Percentiles rank a stretch among this genome's conserved stretches.
Conservation (phyloP, 2,888 invertebrate species). For the Drosophila pseudotalamancana region DNA sequence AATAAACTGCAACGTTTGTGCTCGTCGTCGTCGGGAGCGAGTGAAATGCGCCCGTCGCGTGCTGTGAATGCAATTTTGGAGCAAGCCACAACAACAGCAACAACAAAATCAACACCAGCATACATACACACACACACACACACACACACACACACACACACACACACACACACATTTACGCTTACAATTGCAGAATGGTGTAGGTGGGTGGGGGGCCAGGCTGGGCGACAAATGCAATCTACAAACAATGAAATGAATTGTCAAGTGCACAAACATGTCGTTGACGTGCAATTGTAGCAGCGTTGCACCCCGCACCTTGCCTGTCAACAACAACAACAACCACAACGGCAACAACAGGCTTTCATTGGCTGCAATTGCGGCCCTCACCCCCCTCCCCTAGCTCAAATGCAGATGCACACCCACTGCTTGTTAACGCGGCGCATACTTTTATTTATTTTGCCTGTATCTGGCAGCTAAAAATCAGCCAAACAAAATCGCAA, state of each 20-base stretch:
- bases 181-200: conserved; percentile 45
- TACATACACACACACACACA: conserved; percentile 12
- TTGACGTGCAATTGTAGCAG: conserved; percentile 73
- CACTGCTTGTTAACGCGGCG: conserved; percentile 39
- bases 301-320: neutral
- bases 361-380: conserved; percentile 60
- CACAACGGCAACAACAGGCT: conserved; percentile 39
- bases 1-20: conserved; percentile 74
- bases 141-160: conserved; percentile 8
- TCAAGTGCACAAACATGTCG: conserved; percentile 80
- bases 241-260: conserved; percentile 81
- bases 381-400: neutral
- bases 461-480: conserved; percentile 65
- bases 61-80: conserved; percentile 76
- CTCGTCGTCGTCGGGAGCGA: conserved; percentile 50
- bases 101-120: conserved; percentile 14
- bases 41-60: conserved; percentile 75
- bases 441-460: conserved; percentile 65
- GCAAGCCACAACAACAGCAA: conserved; percentile 24
- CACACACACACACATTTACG: conserved; percentile 8
- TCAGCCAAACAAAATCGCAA: conserved; percentile 32
- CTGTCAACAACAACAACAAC: conserved; percentile 3
- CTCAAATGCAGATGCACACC: conserved; percentile 12
- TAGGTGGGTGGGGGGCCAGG: conserved; percentile 15
- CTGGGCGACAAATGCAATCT: conserved; percentile 76